These are phyloP conservation scores for Oncorhynchus masou DNA, from an alignment of 2,113 vertebrate species.

Conservation along the genomic window DNA sequence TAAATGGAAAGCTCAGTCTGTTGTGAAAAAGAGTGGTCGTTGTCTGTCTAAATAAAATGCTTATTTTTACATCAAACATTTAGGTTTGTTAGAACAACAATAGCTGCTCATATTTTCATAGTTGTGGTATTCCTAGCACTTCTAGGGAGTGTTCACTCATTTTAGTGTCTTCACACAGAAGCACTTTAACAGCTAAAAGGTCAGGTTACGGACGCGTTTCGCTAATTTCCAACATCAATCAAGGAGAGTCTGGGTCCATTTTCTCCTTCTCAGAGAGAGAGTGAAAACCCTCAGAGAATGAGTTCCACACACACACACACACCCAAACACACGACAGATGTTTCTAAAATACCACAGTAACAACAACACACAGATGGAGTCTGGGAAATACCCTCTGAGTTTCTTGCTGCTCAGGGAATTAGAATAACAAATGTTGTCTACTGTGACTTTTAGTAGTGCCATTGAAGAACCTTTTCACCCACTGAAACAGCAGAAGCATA, in stretches of 20 bases:
- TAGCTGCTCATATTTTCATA: conserved; percentile 15
- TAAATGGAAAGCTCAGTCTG: conserved; percentile 1
- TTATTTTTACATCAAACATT: conserved; percentile 17
- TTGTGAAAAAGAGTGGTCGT: not conserved
- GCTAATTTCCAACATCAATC: conserved; percentile 47
- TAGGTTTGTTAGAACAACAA: conserved; percentile 14
- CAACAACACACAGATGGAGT: conserved; percentile 57
- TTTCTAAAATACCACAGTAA: conserved; percentile 64
- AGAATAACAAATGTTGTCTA: not conserved
- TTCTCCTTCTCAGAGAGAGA: conserved; percentile 35
- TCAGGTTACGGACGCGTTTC: conserved; percentile 28
- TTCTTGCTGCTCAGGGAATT: conserved; percentile 42
- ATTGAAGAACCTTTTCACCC: not conserved
- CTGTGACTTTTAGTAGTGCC: too few species aligned
- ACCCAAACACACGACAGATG: conserved; percentile 53
- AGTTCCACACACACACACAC: conserved; percentile 17
- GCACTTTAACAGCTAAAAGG: conserved; percentile 19
- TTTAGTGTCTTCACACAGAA: conserved; percentile 12
- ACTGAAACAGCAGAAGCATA: not conserved
- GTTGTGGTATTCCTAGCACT: conserved; percentile 4
- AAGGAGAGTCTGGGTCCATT: conserved; percentile 21
- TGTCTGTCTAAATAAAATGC: conserved; percentile 1
- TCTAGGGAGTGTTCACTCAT: conserved; percentile 3
- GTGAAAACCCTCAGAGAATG: conserved; percentile 43
- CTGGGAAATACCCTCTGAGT: conserved; percentile 55